A percentile compares a stretch with the other conserved stretches of the same genome.
These are phyloP conservation scores for Zoanthus sociatus DNA, from an alignment of 92 coral and sea anemone species.

Conservation along the genomic window DNA sequence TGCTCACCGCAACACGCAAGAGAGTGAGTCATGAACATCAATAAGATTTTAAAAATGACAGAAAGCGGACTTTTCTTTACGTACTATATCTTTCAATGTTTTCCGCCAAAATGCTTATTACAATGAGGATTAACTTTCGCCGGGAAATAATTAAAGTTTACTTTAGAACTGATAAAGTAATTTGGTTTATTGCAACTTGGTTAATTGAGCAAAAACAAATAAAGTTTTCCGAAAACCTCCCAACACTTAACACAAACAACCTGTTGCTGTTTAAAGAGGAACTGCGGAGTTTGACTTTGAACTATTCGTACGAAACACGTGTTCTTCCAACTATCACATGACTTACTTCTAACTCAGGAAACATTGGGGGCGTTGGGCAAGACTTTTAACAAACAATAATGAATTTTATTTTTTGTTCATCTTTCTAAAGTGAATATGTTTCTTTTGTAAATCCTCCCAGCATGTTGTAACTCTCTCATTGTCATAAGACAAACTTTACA, in stretches of 20 bases:
- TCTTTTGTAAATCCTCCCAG: background rate
- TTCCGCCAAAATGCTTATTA: background rate
- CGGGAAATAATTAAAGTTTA: slow-evolving; percentile 7
- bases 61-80: background rate
- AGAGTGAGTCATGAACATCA: background rate
- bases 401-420: slow-evolving; percentile 4
- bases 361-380: background rate
- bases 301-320: background rate
- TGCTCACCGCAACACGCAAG: background rate
- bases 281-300: background rate
- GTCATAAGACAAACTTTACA: background rate
- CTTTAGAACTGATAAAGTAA: background rate
- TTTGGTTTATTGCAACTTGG: slow-evolving; percentile 2
- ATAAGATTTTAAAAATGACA: background rate
- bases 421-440: background rate
- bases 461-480: slow-evolving; percentile 13
- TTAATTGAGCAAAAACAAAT: slow-evolving; percentile 7
- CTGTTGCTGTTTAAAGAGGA: background rate
- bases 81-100: background rate
- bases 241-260: background rate
- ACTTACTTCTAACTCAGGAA: background rate
- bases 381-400: background rate
- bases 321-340: background rate
- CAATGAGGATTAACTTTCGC: background rate
- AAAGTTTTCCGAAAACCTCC: background rate